Percentiles rank a stretch among this genome's conserved stretches.
These are phyloP conservation scores for Himalopsyche anomala DNA, from an alignment of 2,888 invertebrate species.

Conservation along the genomic window DNA sequence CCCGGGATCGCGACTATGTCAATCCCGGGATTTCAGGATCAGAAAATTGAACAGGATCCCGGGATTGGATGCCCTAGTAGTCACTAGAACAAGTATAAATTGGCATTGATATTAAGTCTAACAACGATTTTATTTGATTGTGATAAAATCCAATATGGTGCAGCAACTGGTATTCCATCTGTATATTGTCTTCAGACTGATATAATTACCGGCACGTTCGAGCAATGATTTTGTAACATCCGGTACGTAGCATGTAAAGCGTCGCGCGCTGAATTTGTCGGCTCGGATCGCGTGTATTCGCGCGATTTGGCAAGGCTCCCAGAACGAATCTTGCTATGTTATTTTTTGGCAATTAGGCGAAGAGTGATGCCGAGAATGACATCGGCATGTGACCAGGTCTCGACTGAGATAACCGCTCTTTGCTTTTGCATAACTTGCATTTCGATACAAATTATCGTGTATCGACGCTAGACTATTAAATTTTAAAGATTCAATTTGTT, in stretches of 20 bases:
- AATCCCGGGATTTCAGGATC: too few species aligned
- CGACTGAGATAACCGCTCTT: conserved; percentile 57
- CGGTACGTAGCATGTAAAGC: conserved; percentile 32
- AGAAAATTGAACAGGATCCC: too few species aligned
- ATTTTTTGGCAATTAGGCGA: conserved; percentile 65
- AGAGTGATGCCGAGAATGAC: conserved; percentile 62
- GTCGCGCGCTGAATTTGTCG: conserved; percentile 49
- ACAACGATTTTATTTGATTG: too few species aligned
- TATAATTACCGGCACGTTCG: background rate
- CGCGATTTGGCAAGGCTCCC: conserved; percentile 50
- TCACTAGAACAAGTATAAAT: too few species aligned
- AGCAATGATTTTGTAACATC: background rate
- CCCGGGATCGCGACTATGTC: too few species aligned
- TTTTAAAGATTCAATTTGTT: background rate
- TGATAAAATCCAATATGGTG: too few species aligned
- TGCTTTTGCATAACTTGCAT: conserved; percentile 44
- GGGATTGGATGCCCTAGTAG: too few species aligned
- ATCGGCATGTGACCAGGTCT: conserved; percentile 61
- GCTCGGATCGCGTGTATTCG: conserved; percentile 41
- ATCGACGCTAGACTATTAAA: background rate
- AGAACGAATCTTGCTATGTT: conserved; percentile 48
- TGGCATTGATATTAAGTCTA: too few species aligned
- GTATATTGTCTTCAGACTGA: too few species aligned
- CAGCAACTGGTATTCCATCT: too few species aligned
- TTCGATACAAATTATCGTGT: conserved; percentile 35